Evolutionary conservation across 2,113 vertebrate genomes (phyloP).

Genomic region (Varanus salvator): DNA sequence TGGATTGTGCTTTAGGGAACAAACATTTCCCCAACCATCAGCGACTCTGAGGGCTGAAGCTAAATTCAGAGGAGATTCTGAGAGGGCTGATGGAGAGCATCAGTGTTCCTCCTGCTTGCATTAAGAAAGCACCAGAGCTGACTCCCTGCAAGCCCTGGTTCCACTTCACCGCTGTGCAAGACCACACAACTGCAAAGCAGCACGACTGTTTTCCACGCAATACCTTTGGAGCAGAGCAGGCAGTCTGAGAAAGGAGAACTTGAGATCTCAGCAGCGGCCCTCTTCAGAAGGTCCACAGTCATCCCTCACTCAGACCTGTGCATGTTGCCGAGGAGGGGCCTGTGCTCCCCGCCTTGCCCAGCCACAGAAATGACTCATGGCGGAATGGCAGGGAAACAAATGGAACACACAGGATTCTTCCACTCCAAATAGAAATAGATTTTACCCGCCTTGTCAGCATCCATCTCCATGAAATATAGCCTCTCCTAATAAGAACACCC

Average conservation of each 20-base stretch:
- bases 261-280: neutral
- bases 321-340: neutral
- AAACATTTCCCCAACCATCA: too few relatives aligned
- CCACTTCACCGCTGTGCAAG: neutral
- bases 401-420: conserved; percentile 64
- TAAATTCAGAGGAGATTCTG: too few relatives aligned
- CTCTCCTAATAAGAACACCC: conserved; percentile 75
- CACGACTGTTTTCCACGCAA: neutral
- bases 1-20: too few relatives aligned
- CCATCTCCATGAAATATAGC: conserved; percentile 75
- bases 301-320: neutral
- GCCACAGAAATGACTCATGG: neutral
- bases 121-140: too few relatives aligned
- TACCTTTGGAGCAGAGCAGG: neutral
- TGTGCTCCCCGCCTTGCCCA: neutral
- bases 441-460: conserved; percentile 72
- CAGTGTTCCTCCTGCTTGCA: too few relatives aligned
- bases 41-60: too few relatives aligned
- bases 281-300: neutral
- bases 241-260: neutral
- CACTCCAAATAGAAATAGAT: conserved; percentile 75
- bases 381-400: conserved; percentile 38
- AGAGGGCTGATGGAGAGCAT: too few relatives aligned
- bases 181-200: neutral
- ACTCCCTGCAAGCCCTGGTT: too few relatives aligned